These are phyloP conservation scores for Leucosticte australis DNA, from an alignment of 2,113 vertebrate genomes.

Conservation along the genomic window DNA sequence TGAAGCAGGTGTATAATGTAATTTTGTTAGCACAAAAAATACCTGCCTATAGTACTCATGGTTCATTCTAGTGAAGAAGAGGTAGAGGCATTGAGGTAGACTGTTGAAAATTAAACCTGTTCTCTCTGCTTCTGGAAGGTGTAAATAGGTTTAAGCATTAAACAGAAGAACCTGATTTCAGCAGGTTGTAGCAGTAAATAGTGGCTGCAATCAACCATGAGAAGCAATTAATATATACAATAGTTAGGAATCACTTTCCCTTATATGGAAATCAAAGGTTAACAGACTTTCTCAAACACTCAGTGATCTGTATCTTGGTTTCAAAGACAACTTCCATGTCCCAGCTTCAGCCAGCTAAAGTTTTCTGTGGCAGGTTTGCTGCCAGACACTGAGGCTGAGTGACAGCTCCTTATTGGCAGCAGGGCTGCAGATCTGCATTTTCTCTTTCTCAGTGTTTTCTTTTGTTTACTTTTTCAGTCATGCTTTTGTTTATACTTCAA, in stretches of 20 bases:
- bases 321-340: neutral
- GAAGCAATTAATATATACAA: neutral
- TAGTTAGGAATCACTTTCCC: neutral
- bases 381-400: neutral
- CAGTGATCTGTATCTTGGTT: neutral
- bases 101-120: neutral
- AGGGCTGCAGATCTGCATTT: neutral
- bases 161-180: neutral
- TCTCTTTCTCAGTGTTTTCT: neutral
- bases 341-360: neutral
- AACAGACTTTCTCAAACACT: neutral
- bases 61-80: neutral
- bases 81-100: neutral
- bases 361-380: neutral
- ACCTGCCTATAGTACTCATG: neutral
- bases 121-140: neutral
- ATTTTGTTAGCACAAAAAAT: neutral
- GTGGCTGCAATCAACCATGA: neutral
- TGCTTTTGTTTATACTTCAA: neutral
- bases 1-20: neutral
- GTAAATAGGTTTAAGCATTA: neutral
- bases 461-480: neutral
- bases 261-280: neutral
- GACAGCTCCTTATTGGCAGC: neutral
- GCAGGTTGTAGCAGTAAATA: neutral